A percentile compares a stretch with the other conserved stretches of the same genome.
phyloP scores from a whole-genome alignment of 1,140 invertebrate species.

The Liolophura sinensis region DNA sequence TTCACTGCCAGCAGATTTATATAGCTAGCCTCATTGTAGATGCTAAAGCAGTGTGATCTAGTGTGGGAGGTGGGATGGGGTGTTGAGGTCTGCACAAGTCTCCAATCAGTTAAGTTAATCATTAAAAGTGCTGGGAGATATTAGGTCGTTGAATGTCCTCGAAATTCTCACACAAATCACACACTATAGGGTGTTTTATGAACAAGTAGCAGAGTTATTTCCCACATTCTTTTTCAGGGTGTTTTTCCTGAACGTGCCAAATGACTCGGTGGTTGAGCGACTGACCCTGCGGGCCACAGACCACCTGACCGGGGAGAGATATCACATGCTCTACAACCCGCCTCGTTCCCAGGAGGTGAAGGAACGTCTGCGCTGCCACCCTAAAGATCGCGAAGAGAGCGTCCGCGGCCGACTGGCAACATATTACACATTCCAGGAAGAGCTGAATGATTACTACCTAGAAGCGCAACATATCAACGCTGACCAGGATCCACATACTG shows the following conservation, averaged over 20 bases:
- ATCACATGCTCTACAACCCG: conserved; percentile 58
- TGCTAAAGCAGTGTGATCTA: too few species aligned
- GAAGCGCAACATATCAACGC: conserved; percentile 56
- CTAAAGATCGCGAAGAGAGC: conserved; percentile 40
- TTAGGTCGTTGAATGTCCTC: too few species aligned
- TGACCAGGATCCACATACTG: conserved; percentile 58
- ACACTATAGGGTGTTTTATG: too few species aligned
- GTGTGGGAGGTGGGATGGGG: too few species aligned
- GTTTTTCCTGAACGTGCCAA: conserved; percentile 58
- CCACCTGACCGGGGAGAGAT: conserved; percentile 56
- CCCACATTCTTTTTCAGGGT: conserved; percentile 38
- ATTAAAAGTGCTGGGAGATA: too few species aligned
- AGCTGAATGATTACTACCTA: conserved; percentile 52
- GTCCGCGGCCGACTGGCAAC: conserved; percentile 46
- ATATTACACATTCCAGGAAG: conserved; percentile 50
- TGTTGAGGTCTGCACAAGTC: too few species aligned
- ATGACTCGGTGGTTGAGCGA: conserved; percentile 56
- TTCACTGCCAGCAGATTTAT: conserved; percentile 58
- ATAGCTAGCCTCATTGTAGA: too few species aligned
- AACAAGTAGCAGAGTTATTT: too few species aligned
- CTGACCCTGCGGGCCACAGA: conserved; percentile 52
- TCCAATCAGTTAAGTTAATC: too few species aligned
- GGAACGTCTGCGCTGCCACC: conserved; percentile 41
- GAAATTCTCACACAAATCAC: too few species aligned
- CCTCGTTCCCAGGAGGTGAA: conserved; percentile 54